Conservation (phyloP, 2,113 vertebrate genomes). For the Myocastor coypus region DNA sequence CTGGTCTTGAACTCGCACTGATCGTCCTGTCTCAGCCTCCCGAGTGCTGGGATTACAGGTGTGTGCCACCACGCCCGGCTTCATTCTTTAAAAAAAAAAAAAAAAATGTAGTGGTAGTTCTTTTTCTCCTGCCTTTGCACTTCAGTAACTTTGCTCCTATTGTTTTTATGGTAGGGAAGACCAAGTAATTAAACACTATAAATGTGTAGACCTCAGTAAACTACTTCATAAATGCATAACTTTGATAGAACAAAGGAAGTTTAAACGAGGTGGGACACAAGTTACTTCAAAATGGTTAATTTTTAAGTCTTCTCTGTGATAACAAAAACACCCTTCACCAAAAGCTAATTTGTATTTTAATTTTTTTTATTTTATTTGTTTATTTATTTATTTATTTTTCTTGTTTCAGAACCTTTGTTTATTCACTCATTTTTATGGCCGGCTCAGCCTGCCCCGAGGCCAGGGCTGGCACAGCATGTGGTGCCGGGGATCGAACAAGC, state of each 20-base stretch:
- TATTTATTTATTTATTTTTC: too few relatives aligned
- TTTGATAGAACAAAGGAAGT: background rate
- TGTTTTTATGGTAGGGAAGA: constrained; percentile 4
- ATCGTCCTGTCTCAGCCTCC: too few relatives aligned
- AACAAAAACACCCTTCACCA: constrained; percentile 20
- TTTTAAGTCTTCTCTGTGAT: background rate
- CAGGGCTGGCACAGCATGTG: too few relatives aligned
- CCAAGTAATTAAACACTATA: background rate
- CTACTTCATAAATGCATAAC: background rate
- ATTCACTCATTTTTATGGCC: too few relatives aligned
- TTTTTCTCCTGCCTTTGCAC: background rate
- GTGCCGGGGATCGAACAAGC: too few relatives aligned
- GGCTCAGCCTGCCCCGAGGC: too few relatives aligned
- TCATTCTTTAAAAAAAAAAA: background rate
- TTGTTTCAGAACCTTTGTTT: too few relatives aligned
- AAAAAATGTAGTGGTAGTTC: background rate
- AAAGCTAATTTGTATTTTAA: background rate
- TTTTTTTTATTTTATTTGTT: too few relatives aligned
- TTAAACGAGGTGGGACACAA: background rate
- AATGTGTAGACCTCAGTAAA: background rate
- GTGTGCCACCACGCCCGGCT: too few relatives aligned
- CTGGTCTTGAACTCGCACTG: too few relatives aligned
- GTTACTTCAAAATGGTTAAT: background rate
- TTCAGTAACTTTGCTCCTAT: background rate
- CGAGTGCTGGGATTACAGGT: too few relatives aligned